Conservation (phyloP, 2,113 vertebrate species). For the Eurystomus gularis region DNA sequence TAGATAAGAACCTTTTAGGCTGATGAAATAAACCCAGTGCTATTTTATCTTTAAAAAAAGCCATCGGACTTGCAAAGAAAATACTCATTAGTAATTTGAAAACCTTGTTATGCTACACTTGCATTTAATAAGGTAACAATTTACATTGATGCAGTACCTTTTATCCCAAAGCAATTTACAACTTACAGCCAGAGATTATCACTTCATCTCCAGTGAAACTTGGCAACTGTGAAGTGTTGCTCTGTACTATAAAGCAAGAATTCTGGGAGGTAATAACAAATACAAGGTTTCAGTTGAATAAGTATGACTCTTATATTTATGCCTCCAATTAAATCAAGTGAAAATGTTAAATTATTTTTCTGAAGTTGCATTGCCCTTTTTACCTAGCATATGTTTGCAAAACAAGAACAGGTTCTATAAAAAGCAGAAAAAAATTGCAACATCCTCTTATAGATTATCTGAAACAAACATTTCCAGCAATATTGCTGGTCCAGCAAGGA, state of each 20-base stretch:
- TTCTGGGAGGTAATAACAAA: constrained; percentile 46
- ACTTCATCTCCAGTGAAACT: constrained; percentile 44
- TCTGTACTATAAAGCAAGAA: constrained; percentile 20
- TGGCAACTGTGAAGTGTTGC: constrained; percentile 21
- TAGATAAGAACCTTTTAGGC: not conserved
- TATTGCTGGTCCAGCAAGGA: not conserved
- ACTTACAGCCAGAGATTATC: constrained; percentile 58
- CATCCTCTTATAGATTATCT: not conserved
- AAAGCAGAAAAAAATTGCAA: not conserved
- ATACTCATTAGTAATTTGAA: constrained; percentile 47
- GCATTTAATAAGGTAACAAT: constrained; percentile 43
- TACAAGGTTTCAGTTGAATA: constrained; percentile 5
- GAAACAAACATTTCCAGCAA: not conserved
- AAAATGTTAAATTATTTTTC: not conserved
- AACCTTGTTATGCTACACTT: constrained; percentile 42
- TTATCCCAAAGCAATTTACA: constrained; percentile 63
- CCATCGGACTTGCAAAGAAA: constrained; percentile 19
- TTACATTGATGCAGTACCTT: constrained; percentile 53
- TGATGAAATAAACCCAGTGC: not conserved
- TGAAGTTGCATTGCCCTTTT: not conserved
- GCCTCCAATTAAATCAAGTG: not conserved
- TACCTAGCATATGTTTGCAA: not conserved
- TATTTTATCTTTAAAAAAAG: constrained; percentile 26
- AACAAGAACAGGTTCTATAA: not conserved
- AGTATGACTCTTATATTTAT: not conserved